Conservation (phyloP, 2,888 invertebrate genomes). For the Lamellibrachia satsuma region DNA sequence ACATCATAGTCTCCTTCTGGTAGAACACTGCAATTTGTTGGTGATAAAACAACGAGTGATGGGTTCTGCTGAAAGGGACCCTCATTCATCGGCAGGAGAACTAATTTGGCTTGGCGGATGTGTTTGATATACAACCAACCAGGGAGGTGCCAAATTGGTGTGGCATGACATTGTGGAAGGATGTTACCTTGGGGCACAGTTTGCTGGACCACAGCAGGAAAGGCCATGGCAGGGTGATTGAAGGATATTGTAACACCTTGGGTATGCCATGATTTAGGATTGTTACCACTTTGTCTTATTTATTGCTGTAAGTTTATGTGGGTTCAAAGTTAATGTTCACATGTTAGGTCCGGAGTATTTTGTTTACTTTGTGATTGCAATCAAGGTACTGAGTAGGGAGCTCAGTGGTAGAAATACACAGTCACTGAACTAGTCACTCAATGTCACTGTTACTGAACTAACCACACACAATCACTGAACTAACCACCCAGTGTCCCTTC, state of each 20-base stretch:
- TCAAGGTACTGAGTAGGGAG: background rate
- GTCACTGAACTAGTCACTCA: background rate
- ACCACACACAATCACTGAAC: no score
- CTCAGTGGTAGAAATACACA: background rate
- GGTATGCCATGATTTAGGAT: background rate
- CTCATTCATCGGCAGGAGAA: background rate
- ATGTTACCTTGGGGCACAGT: background rate
- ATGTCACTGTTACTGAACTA: background rate
- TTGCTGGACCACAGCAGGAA: background rate
- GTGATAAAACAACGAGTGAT: background rate
- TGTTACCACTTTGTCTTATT: background rate
- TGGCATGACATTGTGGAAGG: background rate
- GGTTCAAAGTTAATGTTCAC: background rate
- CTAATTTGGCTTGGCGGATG: background rate
- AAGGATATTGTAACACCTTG: conserved; percentile 7
- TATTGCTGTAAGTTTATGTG: background rate
- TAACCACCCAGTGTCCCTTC: no score
- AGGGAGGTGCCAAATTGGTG: conserved; percentile 1
- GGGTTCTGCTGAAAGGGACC: background rate
- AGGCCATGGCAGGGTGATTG: background rate
- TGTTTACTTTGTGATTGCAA: background rate
- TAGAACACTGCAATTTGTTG: background rate
- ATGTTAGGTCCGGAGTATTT: background rate
- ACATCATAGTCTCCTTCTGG: background rate
- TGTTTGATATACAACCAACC: background rate